Base-by-base conservation (phyloP, 2,797 vertebrate species). In the Sebastes elongatus region DNA sequence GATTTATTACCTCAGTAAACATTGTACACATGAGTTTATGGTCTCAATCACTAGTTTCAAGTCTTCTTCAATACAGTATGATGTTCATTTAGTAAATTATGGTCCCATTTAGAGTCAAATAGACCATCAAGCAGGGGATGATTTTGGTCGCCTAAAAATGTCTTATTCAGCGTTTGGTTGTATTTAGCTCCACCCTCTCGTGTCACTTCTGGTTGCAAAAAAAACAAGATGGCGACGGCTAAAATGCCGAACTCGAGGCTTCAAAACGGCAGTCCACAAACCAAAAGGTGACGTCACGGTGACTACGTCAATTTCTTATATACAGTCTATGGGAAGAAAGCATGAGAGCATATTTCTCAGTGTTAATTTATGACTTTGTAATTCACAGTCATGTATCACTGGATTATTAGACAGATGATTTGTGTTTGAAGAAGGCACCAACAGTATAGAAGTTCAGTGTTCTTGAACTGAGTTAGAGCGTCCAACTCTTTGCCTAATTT, bases 401-500 rank as follows among this genome's bases (percentile, higher is more conserved):
- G 60, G 20, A 61, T 38, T 16, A 14, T 63, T 35, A 2, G 20
- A 61, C 2, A 14, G 22, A 30, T 35, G 16, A 35, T 38, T 42
- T 71, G 16, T 67, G 11, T 52, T 28, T 55, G 32, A 74, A 71
- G 49, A 56, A 64, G n/a, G 9, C 11, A 20, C 14, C 60, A 60
- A 70, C 18, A 30, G 20, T 6, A 13, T 2, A 69, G 68, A 53
- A 53, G 18, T 32, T 16, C n/a, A 25, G 32, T 11, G 42, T 33
- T 83, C 16, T 74, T 38, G 22, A 76, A 53, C 55, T 25, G 61
- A 63, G 11, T 81, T 10, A 71, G 4, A 74, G 62, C 32, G 35
- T 83, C 63, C 20, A 56, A 52, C 59, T 70, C 65, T 62, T 49
- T 67, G 33, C 38, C 61, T 84, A 74, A 88, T 83, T 74, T 82